These are phyloP conservation scores for Aelia acuminata DNA, from an alignment of 2,888 invertebrate genomes.

Conservation along the genomic window DNA sequence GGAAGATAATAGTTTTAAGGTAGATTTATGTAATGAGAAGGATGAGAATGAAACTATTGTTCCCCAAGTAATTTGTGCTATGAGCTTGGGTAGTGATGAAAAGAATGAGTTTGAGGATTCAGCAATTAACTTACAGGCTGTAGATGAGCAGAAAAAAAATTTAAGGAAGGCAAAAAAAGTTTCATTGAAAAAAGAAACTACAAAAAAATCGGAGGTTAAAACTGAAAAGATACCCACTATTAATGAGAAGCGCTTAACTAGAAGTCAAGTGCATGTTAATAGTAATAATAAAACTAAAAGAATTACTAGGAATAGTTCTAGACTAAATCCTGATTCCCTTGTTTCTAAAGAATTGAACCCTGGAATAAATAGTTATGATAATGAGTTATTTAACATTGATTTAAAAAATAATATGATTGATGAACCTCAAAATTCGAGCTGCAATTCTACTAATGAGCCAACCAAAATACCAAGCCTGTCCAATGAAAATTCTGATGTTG, in stretches of 20 bases:
- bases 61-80: constrained; percentile 2
- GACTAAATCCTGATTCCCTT: background rate
- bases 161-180: background rate
- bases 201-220: background rate
- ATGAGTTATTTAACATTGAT: background rate
- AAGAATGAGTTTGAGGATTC: background rate
- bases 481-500: background rate
- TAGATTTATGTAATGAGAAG: background rate
- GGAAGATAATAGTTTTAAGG: constrained; percentile 18
- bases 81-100: background rate
- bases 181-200: background rate
- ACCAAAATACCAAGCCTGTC: background rate
- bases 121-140: background rate
- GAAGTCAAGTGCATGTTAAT: constrained; percentile 18
- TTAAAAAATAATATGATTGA: background rate
- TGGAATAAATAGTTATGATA: background rate
- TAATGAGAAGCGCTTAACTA: constrained; percentile 23
- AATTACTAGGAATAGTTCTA: constrained; percentile 15
- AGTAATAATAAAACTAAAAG: constrained; percentile 14
- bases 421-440: background rate
- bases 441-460: background rate
- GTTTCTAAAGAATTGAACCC: background rate
- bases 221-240: background rate
- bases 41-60: background rate
- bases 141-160: constrained; percentile 5